These are phyloP conservation scores for Leuctra nigra DNA, from an alignment of 2,888 invertebrate species.

Conservation along the genomic window DNA sequence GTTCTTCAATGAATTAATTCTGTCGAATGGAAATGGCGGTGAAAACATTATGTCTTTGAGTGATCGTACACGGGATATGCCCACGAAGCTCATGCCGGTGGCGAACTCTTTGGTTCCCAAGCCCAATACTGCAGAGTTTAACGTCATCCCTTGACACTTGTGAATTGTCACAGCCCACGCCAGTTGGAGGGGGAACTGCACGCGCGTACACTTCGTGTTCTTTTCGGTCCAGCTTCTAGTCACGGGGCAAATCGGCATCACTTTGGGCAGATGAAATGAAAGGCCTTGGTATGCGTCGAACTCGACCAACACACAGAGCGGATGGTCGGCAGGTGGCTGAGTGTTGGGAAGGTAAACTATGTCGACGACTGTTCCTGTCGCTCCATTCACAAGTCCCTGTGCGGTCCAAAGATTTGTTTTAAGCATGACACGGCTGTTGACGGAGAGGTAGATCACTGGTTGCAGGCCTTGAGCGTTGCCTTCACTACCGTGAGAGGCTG, in stretches of 20 bases:
- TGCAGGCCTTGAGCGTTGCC: not conserved
- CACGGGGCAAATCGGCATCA: not conserved
- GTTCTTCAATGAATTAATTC: too few relatives aligned
- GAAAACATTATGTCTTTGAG: too few relatives aligned
- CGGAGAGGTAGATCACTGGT: not conserved
- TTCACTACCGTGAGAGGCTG: not conserved
- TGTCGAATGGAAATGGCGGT: too few relatives aligned
- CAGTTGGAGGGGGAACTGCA: slow-evolving; percentile 2
- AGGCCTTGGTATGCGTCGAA: not conserved
- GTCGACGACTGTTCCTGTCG: slow-evolving; percentile 7
- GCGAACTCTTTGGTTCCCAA: not conserved
- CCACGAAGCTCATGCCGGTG: too few relatives aligned
- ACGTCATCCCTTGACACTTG: slow-evolving; percentile 5
- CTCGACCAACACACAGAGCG: not conserved
- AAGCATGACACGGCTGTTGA: not conserved
- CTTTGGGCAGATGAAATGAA: not conserved
- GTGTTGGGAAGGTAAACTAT: not conserved
- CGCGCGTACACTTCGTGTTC: not conserved
- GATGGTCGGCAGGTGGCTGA: not conserved
- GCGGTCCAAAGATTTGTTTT: slow-evolving; percentile 3
- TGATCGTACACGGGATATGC: too few relatives aligned
- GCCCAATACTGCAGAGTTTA: not conserved
- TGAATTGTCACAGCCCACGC: slow-evolving; percentile 3
- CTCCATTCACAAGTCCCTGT: slow-evolving; percentile 4
- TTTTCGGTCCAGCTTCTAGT: slow-evolving; percentile 6